Conservation (phyloP, 2,113 vertebrate genomes). For the Dendropsophus ebraccatus region DNA sequence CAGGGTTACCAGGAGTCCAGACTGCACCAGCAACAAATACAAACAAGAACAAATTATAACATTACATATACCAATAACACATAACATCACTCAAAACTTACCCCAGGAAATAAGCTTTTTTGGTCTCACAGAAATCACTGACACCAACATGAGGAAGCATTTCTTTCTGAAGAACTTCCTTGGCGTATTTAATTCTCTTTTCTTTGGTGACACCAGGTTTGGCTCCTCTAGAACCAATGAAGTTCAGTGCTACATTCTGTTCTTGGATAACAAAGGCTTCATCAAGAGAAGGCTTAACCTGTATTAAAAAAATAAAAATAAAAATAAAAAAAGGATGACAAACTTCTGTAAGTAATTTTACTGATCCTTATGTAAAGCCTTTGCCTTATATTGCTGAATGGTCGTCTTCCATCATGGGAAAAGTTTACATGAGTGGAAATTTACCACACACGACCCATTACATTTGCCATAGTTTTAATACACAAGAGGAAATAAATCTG, state of each 20-base stretch:
- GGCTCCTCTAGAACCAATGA: conserved; percentile 97
- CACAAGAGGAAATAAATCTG: too few relatives aligned
- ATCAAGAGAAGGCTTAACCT: conserved; percentile 97
- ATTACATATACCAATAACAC: too few relatives aligned
- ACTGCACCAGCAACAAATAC: too few relatives aligned
- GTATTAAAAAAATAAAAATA: background rate
- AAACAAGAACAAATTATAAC: too few relatives aligned
- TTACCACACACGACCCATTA: too few relatives aligned
- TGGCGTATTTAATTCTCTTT: conserved; percentile 96
- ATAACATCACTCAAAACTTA: conserved; percentile 68
- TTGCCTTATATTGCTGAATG: background rate
- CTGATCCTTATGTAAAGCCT: background rate
- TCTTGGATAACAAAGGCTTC: conserved; percentile 99
- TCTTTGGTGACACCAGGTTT: conserved; percentile 98
- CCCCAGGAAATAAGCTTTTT: conserved; percentile 98
- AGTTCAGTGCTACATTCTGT: conserved; percentile 96
- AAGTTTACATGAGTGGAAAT: too few relatives aligned
- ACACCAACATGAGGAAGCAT: conserved; percentile 97
- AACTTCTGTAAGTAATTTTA: too few relatives aligned
- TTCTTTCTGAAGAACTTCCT: conserved; percentile 97
- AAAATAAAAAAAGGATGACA: too few relatives aligned
- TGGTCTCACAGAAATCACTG: conserved; percentile 98
- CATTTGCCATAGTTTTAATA: too few relatives aligned
- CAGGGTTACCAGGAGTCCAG: too few relatives aligned
- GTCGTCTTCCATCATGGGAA: too few relatives aligned